phyloP scores from a whole-genome alignment of 2,113 vertebrate species.

The Phyllopteryx taeniolatus region DNA sequence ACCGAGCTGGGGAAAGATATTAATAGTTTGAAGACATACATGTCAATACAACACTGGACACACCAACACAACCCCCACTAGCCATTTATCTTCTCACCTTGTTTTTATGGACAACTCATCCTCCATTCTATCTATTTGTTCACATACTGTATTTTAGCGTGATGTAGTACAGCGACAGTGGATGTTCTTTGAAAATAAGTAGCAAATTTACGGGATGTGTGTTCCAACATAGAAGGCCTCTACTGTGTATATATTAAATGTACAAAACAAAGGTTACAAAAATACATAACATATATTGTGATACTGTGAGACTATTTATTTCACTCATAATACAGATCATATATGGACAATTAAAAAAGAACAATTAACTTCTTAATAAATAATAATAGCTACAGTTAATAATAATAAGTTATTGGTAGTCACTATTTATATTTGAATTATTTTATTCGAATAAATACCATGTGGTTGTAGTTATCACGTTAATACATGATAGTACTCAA shows the following conservation, averaged over 20 bases:
- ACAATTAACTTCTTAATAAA: too few relatives aligned
- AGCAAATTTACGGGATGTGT: background rate
- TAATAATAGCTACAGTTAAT: too few relatives aligned
- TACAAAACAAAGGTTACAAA: background rate
- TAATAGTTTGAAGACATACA: slow-evolving; percentile 29
- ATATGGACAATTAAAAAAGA: background rate
- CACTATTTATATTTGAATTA: background rate
- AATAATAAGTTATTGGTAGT: background rate
- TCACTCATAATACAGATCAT: background rate
- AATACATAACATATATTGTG: background rate
- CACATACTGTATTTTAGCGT: background rate
- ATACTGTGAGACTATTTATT: background rate
- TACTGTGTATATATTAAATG: background rate
- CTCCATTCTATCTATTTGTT: slow-evolving; percentile 1
- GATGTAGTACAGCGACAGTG: background rate
- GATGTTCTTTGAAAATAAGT: background rate
- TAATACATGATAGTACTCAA: background rate
- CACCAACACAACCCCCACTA: background rate
- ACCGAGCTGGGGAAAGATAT: background rate
- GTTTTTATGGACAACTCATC: slow-evolving; percentile 7
- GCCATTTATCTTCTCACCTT: background rate
- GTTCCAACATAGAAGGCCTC: background rate
- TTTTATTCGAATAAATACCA: background rate
- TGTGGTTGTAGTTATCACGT: background rate
- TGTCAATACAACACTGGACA: slow-evolving; percentile 66